Percentiles rank a stretch among this genome's conserved stretches.
Conservation (phyloP, 1,140 invertebrate genomes). For the Drosophila tani region DNA sequence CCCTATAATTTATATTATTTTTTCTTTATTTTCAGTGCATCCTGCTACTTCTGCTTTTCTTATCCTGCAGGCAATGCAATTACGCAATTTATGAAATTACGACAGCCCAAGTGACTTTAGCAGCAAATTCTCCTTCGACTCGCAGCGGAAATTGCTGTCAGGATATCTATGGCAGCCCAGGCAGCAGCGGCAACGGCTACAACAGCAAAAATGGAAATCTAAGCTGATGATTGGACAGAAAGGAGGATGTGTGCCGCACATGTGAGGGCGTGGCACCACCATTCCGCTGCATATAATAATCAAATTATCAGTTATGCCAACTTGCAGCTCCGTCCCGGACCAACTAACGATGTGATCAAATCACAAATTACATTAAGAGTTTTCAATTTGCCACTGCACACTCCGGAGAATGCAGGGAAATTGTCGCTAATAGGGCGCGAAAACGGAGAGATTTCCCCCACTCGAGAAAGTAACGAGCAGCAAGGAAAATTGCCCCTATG, state of each 20-base stretch:
- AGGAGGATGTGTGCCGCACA: neutral
- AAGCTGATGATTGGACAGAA: constrained; percentile 25
- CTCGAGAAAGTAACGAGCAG: neutral
- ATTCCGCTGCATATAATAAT: constrained; percentile 50
- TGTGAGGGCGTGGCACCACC: too few species aligned
- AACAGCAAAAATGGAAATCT: constrained; percentile 33
- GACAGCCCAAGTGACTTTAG: constrained; percentile 52
- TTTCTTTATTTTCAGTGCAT: neutral
- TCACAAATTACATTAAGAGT: constrained; percentile 65
- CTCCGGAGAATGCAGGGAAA: neutral
- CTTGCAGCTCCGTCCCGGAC: constrained; percentile 24
- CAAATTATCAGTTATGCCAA: constrained; percentile 72
- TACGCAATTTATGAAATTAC: constrained; percentile 72
- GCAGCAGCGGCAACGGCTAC: constrained; percentile 17
- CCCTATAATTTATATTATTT: too few species aligned
- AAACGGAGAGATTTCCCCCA: neutral
- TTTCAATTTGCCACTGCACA: constrained; percentile 58
- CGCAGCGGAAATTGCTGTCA: constrained; percentile 51
- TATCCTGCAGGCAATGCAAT: constrained; percentile 51
- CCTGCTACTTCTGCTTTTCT: neutral
- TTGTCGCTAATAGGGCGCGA: constrained; percentile 11
- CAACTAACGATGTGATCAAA: constrained; percentile 54
- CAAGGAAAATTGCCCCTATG: neutral
- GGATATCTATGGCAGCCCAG: constrained; percentile 26
- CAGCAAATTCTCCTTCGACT: constrained; percentile 48